Evolutionary conservation across 30 jellyfish, hydroid and myxozoan genomes (phyloP), one percentile per base, ranked within the genome.

Genomic region (Chrysaora quinquecirrha): DNA sequence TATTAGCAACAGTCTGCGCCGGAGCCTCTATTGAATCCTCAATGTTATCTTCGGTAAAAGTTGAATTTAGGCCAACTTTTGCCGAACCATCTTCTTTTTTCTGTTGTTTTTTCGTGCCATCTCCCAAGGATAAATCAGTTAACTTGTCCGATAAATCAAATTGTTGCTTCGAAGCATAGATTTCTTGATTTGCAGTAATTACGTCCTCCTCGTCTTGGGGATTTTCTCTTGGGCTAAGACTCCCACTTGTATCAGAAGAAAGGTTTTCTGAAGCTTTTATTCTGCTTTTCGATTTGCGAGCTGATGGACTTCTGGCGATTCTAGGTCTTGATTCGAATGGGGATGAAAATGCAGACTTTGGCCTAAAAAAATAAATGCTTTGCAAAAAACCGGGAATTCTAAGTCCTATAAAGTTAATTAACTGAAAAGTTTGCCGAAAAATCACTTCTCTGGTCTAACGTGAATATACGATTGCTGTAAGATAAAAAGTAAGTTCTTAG

Each of bases 251-350:
- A 54, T 82, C 92, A 22, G 92, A 82, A 25, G 92, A 82, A 23
- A 52, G 62, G 18, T 82, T 68, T 1, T 82, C 92, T 54, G 28
- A 11, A 4, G 30, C 29, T 27, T 34, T 6, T 61, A 33, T 21
- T 50, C 50, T 82, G 28, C 35, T 73, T 48, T 76, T 85, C 66
- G 29, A 32, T 62, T 85, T 85, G 24, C 96, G 88, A 75, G 89
- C 96, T 4, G 96, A 85, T 16, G 96, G 96, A 35, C 88, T 85
- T 66, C 96, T 75, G 0, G 84, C 96, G 28, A 85, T 71, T 24
- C 54, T 75, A 11, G 96, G 96, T 65, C 89, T 80, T 32, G 96
- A 85, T 46, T 85, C 96, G 54, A 85, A 85, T 12, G 96, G 96
- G 14, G 96, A 85, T 18, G 68, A 9, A 19, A 52, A 52, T 9